Conservation (phyloP, 2,113 vertebrate species). For the Melanerpes formicivorus region DNA sequence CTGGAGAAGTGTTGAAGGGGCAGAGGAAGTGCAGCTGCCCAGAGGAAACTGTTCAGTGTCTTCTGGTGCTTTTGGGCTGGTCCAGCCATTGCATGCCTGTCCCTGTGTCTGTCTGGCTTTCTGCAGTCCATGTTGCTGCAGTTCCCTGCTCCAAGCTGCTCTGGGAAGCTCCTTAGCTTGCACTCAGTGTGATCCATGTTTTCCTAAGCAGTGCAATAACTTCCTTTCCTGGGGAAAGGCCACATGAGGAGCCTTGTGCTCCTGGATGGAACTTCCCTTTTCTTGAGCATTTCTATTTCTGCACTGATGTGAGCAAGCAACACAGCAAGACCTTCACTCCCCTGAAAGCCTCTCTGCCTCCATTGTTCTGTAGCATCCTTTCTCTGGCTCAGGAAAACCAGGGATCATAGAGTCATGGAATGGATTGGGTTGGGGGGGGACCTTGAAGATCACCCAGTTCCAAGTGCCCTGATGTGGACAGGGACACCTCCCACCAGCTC, state of each 20-base stretch:
- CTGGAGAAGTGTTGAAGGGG: neutral
- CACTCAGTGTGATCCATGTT: neutral
- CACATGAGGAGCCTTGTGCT: neutral
- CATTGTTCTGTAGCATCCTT: neutral
- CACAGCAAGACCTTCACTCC: neutral
- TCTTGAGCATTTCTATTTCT: neutral
- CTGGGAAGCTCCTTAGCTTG: neutral
- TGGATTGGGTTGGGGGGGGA: no score
- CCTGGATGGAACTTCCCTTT: neutral
- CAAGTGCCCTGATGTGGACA: no score
- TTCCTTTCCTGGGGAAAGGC: neutral
- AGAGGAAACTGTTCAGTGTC: neutral
- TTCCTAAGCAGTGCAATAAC: neutral
- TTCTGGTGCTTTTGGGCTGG: neutral
- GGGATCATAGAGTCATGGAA: no score
- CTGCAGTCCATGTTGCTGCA: accelerated
- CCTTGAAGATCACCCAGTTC: no score
- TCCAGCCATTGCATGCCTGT: neutral
- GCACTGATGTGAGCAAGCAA: neutral
- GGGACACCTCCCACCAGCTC: no score
- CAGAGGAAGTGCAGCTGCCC: neutral
- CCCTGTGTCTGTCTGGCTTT: neutral
- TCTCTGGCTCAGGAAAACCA: neutral
- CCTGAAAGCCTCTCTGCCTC: neutral
- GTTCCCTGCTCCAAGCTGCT: neutral